A percentile compares a stretch with the other conserved stretches of the same genome.
Conservation (phyloP, 2,797 vertebrate species). For the Lindbergichthys nudifrons region DNA sequence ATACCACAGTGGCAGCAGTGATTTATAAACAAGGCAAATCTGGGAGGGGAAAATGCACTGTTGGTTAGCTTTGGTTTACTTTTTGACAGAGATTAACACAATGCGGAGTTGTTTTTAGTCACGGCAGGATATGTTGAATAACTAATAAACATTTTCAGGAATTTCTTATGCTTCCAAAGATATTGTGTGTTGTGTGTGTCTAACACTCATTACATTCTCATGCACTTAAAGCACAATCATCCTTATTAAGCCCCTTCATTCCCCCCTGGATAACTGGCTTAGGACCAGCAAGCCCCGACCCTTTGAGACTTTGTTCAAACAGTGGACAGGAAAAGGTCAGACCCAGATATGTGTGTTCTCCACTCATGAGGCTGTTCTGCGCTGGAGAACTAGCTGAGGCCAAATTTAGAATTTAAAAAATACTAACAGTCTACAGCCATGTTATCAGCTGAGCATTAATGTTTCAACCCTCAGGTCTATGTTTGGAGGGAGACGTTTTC, state of each 20-base stretch:
- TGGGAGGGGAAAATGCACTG: neutral
- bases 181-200: neutral
- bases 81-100: conserved; percentile 4
- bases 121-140: neutral
- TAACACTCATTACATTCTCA: neutral
- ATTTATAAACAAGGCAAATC: conserved; percentile 19
- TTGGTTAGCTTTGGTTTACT: neutral
- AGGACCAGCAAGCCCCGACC: conserved; percentile 57
- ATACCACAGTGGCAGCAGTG: conserved; percentile 14
- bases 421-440: neutral
- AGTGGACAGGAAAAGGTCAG: conserved; percentile 61
- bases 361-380: neutral
- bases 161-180: neutral
- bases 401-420: neutral
- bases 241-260: conserved; percentile 44
- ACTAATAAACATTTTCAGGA: neutral
- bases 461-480: no score
- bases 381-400: neutral
- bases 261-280: conserved; percentile 61
- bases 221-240: conserved; percentile 67
- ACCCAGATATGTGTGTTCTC: conserved; percentile 53
- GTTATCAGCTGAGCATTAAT: neutral
- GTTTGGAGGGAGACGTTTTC: no score
- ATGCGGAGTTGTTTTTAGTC: neutral
- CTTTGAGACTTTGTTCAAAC: conserved; percentile 61